Percentiles rank a stretch among this genome's conserved stretches.
Conservation (phyloP, 1,140 invertebrate genomes). For the Listronotus oregonensis region DNA sequence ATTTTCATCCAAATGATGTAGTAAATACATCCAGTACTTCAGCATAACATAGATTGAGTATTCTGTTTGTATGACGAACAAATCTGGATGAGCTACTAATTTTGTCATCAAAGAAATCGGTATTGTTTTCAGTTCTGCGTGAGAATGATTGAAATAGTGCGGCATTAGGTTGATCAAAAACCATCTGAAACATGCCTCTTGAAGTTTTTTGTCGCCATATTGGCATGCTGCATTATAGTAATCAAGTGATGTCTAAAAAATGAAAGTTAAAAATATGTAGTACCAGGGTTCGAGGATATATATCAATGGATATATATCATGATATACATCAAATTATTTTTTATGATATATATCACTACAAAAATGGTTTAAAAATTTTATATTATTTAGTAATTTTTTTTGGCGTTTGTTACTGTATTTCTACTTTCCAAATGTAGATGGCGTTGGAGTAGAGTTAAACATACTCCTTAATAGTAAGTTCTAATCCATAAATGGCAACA, state of each 20-base stretch:
- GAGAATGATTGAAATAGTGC: conserved; percentile 61
- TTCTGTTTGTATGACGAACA: conserved; percentile 82
- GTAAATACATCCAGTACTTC: conserved; percentile 69
- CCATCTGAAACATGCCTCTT: conserved; percentile 70
- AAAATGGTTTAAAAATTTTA: no score
- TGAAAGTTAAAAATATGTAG: not conserved
- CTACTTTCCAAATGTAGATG: no score
- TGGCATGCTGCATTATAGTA: conserved; percentile 72
- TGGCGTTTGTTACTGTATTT: no score
- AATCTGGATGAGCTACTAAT: conserved; percentile 67
- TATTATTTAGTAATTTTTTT: no score
- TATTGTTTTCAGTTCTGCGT: conserved; percentile 56
- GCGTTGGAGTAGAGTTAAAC: no score
- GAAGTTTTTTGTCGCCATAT: conserved; percentile 70
- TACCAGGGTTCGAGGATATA: no score
- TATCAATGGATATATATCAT: no score
- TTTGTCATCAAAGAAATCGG: conserved; percentile 68
- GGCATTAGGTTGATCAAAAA: conserved; percentile 71
- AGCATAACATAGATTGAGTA: conserved; percentile 78
- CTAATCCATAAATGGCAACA: no score
- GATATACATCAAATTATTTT: no score
- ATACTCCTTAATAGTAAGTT: no score
- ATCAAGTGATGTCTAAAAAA: conserved; percentile 64
- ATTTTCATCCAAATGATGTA: conserved; percentile 46
- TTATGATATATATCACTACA: no score